Percentiles rank a stretch among this genome's conserved stretches.
These are phyloP conservation scores for Enteromius thamalakanensis DNA, from an alignment of 2,797 vertebrate genomes.

Conservation along the genomic window DNA sequence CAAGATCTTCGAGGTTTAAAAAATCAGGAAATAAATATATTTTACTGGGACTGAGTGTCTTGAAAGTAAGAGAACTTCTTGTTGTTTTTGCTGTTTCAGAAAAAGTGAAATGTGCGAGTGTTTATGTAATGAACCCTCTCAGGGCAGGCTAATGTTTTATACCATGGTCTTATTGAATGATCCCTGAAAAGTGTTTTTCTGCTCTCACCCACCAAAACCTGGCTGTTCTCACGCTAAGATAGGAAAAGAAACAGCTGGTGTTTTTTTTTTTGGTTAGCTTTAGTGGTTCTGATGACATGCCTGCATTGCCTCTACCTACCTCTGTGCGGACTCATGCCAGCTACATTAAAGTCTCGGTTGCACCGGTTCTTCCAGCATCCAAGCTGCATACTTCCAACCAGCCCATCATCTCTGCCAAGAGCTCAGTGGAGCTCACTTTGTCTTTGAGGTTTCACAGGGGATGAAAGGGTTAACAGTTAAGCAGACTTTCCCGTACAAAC, in stretches of 20 bases:
- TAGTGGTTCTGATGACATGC: constrained; percentile 34
- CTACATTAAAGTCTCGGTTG: constrained; percentile 42
- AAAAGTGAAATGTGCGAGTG: not conserved
- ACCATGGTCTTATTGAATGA: constrained; percentile 2
- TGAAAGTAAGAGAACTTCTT: not conserved
- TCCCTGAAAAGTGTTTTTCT: not conserved
- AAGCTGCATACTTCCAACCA: constrained; percentile 26
- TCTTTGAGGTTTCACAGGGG: constrained; percentile 32
- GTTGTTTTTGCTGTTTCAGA: constrained; percentile 1
- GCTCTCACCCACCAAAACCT: constrained; percentile 12
- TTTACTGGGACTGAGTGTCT: not conserved
- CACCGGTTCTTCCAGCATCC: constrained; percentile 26
- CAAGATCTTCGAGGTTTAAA: not conserved
- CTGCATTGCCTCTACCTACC: constrained; percentile 52
- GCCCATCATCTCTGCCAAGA: constrained; percentile 26
- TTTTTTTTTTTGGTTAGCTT: constrained; percentile 12
- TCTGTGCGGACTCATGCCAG: constrained; percentile 39
- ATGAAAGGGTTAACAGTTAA: constrained; percentile 32
- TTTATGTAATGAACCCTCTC: not conserved
- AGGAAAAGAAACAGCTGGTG: constrained; percentile 32
- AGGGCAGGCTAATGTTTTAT: constrained; percentile 13
- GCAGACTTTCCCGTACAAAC: constrained; percentile 1
- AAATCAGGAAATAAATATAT: not conserved
- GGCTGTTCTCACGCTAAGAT: constrained; percentile 36
- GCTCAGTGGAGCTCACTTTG: constrained; percentile 19